Conservation (phyloP, 2,888 invertebrate species). For the Stenodera caucasica region DNA sequence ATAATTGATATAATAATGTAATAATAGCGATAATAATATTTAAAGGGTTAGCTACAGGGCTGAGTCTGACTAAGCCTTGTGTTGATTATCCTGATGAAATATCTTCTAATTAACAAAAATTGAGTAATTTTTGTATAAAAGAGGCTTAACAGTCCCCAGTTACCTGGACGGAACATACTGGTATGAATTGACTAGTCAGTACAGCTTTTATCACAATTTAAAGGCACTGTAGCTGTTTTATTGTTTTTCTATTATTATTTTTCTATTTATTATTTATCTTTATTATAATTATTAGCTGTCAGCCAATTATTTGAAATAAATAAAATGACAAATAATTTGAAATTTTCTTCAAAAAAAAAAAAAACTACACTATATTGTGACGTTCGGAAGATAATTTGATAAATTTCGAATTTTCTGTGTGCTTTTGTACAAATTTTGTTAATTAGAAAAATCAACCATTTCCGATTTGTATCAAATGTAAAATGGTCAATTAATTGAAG, state of each 20-base stretch:
- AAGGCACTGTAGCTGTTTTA: conserved; percentile 23
- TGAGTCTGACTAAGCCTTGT: conserved; percentile 5
- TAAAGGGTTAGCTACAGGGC: conserved; percentile 5
- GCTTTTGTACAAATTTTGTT: neutral
- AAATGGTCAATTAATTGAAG: neutral
- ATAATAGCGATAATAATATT: conserved; percentile 17
- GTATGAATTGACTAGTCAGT: conserved; percentile 24
- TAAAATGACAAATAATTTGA: no score
- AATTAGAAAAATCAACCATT: neutral
- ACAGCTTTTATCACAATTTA: conserved; percentile 21
- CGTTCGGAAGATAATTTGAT: neutral
- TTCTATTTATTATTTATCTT: no score
- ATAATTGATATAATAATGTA: conserved; percentile 31
- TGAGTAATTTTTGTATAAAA: neutral
- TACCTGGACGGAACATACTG: conserved; percentile 23
- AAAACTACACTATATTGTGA: neutral
- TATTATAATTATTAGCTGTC: conserved; percentile 12
- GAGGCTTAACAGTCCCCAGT: conserved; percentile 9
- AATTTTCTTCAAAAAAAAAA: neutral
- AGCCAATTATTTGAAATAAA: conserved; percentile 13
- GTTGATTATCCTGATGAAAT: neutral
- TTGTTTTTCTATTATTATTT: neutral
- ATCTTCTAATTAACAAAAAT: neutral
- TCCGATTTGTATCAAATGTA: neutral
- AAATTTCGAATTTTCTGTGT: neutral